Evolutionary conservation across 2,888 invertebrate species (phyloP), one percentile per base, ranked within the genome.

Genomic region (Pseudococcus viburni): DNA sequence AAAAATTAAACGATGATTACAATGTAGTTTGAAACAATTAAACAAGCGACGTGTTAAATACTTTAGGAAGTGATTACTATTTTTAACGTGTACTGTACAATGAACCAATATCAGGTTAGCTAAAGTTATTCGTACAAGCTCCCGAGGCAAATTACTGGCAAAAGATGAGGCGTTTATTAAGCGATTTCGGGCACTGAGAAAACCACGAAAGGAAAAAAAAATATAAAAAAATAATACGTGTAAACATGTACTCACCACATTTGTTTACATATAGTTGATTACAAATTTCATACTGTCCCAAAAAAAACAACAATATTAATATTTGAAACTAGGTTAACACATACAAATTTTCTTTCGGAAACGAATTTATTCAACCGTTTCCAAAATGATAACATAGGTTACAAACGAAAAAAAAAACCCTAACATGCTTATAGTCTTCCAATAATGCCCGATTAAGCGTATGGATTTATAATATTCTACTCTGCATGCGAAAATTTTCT

Each of bases 261-360:
- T 86, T 86, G 85, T 86, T 86, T 64, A 86, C 51, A 68, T 48
- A 87, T 48, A 87, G 73, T 87, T 87, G 77, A 87, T 87, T 77
- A 87, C 77, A 51, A 55, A 87, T 73, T 77, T 87, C 87, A 87
- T 64, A 87, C 87, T 87, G 87, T 87, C 77, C 87, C 87, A 87
- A 73, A 86, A 64, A 87, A 87, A 87, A 77, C 77, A 87, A 85
- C 22, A 55, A 85, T 55, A 85, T 85, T 85, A 85, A 85, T 85
- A 85, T 17, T 55, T 48, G 51, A 85, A 48, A 85, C 51, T 85
- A 55, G 46, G 46, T 48, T 46, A 51, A 22, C 12, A 51, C 48
- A 48, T 55, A 26, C 55, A 39, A 33, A 33, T 33, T 39, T 73
- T 73, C 33, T 73, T 42, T 80, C 39, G 48, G 39, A 84, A 51